phyloP scores from a whole-genome alignment of 2,797 vertebrate genomes.

The Lithobates pipiens region DNA sequence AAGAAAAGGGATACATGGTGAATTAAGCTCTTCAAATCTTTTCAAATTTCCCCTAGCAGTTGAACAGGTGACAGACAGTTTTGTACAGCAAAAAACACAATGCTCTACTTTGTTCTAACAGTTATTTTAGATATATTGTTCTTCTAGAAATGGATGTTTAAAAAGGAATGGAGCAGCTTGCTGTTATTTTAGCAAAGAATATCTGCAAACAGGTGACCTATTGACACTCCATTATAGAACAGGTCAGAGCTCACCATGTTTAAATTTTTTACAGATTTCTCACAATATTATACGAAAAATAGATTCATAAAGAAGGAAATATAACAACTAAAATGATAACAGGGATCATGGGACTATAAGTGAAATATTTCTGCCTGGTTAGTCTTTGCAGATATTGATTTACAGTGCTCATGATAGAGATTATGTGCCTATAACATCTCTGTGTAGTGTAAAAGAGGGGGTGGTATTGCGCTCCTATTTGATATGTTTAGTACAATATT shows the following conservation, averaged over 20 bases:
- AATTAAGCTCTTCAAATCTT: not conserved
- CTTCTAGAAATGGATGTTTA: constrained; percentile 10
- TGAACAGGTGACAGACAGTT: not conserved
- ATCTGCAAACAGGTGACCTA: not conserved
- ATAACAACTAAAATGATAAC: no score
- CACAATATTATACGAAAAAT: no score
- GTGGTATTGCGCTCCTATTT: no score
- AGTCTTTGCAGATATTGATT: no score
- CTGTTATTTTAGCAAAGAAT: not conserved
- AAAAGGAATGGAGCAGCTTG: constrained; percentile 3
- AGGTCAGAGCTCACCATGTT: not conserved
- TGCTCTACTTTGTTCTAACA: constrained; percentile 3
- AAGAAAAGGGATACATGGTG: not conserved
- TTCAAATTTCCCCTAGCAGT: not conserved
- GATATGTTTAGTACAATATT: no score
- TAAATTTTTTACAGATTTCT: no score
- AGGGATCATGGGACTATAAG: no score
- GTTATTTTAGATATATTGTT: constrained; percentile 5
- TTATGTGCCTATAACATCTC: no score
- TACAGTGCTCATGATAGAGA: no score
- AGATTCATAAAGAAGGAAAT: no score
- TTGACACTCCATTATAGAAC: not conserved
- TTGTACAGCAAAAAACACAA: not conserved
- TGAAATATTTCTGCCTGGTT: no score
- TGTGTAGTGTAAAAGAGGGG: no score